phyloP scores from a whole-genome alignment of 2,888 invertebrate genomes.

The Asteroscopus sphinx region DNA sequence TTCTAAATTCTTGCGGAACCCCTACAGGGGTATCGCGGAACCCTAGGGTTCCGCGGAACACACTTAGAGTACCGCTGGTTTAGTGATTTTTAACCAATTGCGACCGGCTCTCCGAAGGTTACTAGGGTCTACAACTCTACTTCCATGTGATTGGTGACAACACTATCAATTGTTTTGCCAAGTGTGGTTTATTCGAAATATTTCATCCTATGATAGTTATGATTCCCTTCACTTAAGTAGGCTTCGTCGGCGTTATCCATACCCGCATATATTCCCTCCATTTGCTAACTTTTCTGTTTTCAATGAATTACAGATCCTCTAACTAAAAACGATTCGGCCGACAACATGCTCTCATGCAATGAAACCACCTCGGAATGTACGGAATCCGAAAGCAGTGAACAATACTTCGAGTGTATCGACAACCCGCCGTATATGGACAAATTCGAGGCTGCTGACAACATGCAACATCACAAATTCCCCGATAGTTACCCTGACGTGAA shows the following conservation, averaged over 20 bases:
- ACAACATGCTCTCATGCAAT: conserved; percentile 86
- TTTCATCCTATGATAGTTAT: too few species aligned
- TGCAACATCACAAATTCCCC: conserved; percentile 73
- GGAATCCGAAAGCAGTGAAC: conserved; percentile 88
- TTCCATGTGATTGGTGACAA: too few species aligned
- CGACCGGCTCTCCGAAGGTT: too few species aligned
- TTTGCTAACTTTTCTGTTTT: conserved; percentile 10
- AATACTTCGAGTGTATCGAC: conserved; percentile 86
- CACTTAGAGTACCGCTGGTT: too few species aligned
- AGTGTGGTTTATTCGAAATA: too few species aligned
- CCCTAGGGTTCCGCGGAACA: too few species aligned
- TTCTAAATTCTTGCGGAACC: too few species aligned
- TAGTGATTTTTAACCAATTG: too few species aligned
- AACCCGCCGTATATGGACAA: conserved; percentile 76
- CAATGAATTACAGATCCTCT: conserved; percentile 75
- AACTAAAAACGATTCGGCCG: conserved; percentile 85
- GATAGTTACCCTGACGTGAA: conserved; percentile 74
- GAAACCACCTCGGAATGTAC: conserved; percentile 88
- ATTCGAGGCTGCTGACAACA: conserved; percentile 74
- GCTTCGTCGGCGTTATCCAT: neutral
- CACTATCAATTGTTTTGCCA: too few species aligned
- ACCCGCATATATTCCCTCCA: neutral
- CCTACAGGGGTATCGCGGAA: too few species aligned
- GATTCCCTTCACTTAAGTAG: too few species aligned
- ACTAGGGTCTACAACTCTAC: too few species aligned